These are phyloP conservation scores for Drosophila yakuba DNA, from an alignment of 1,140 invertebrate genomes.

Conservation along the genomic window DNA sequence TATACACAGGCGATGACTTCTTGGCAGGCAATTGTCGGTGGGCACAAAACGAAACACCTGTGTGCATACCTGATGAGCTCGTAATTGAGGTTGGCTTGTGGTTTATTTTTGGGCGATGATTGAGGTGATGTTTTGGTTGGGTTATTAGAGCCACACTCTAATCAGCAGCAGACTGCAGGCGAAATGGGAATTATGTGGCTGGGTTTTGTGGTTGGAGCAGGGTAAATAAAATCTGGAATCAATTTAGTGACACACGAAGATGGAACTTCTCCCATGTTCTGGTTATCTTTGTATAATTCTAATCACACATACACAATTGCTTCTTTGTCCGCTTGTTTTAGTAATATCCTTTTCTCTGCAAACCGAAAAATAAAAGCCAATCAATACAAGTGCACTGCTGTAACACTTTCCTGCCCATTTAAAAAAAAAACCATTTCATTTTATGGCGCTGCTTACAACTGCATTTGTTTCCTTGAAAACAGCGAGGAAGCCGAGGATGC, in stretches of 20 bases:
- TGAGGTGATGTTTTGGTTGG: conserved; percentile 6
- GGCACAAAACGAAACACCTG: conserved; percentile 9
- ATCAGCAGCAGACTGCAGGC: conserved; percentile 1
- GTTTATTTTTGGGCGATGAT: conserved; percentile 27
- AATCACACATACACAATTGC: too few species aligned
- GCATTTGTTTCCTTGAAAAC: conserved; percentile 27
- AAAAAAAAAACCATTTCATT: conserved; percentile 20
- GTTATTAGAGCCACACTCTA: conserved; percentile 32
- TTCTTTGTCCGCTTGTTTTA: too few species aligned
- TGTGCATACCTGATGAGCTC: conserved; percentile 56
- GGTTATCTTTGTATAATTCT: too few species aligned
- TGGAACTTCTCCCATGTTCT: too few species aligned
- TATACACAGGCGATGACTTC: conserved; percentile 27
- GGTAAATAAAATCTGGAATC: background rate
- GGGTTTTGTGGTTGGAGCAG: background rate
- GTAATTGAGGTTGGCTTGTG: conserved; percentile 52
- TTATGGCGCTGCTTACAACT: conserved; percentile 28
- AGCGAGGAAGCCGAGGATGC: conserved; percentile 81
- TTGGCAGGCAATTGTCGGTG: conserved; percentile 40
- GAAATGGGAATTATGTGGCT: background rate
- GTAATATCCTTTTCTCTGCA: too few species aligned
- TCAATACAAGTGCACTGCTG: conserved; percentile 1
- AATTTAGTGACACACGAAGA: background rate
- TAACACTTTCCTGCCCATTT: background rate
- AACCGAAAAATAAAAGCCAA: background rate